A percentile compares a stretch with the other conserved stretches of the same genome.
phyloP scores from a whole-genome alignment of 2,797 vertebrate genomes.

The Bovichtus diacanthus region DNA sequence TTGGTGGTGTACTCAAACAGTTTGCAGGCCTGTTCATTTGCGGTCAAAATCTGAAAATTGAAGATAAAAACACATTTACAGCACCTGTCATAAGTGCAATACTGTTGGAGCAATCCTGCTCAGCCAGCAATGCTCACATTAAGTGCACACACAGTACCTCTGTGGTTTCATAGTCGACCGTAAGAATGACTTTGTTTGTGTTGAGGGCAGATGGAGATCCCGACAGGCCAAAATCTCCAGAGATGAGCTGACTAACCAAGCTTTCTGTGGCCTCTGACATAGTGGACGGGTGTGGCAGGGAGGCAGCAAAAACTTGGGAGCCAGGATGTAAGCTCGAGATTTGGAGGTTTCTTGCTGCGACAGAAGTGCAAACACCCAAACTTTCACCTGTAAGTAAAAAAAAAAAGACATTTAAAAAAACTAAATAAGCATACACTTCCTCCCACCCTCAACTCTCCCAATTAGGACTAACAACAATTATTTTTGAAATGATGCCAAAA shows the following conservation, averaged over 20 bases:
- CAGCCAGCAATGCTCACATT: background rate
- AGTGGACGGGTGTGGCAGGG: constrained; percentile 61
- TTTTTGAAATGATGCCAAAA: no score
- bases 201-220: constrained; percentile 70
- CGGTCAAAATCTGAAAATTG: constrained; percentile 88
- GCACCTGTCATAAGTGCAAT: no score
- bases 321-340: constrained; percentile 56
- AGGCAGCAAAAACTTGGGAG: constrained; percentile 36
- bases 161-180: constrained; percentile 84
- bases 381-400: constrained; percentile 71
- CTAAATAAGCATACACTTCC: background rate
- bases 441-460: background rate
- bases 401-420: constrained; percentile 1
- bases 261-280: constrained; percentile 76
- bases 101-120: background rate
- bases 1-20: constrained; percentile 87
- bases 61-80: background rate
- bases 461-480: background rate
- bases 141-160: constrained; percentile 83
- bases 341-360: constrained; percentile 81
- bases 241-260: constrained; percentile 75
- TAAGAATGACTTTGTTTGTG: constrained; percentile 89
- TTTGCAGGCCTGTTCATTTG: constrained; percentile 90
- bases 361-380: constrained; percentile 75
- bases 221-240: constrained; percentile 67